Conservation (phyloP, 2,797 vertebrate genomes). For the Phrynocephalus vlangalii region DNA sequence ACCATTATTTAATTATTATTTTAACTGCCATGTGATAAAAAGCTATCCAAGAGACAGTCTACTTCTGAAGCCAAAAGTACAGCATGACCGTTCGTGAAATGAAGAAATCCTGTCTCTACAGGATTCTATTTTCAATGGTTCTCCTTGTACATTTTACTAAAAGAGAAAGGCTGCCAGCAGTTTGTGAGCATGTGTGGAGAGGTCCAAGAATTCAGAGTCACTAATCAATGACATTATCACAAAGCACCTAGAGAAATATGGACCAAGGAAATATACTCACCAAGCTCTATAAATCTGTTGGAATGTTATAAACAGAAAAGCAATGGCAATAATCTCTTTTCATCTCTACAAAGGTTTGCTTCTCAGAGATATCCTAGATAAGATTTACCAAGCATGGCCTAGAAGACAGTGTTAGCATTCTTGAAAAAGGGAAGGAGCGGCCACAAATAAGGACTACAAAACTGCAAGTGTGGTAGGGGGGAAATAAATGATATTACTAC, state of each 20-base stretch:
- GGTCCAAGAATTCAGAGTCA: conserved; percentile 24
- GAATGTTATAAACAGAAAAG: conserved; percentile 20
- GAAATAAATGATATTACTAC: background rate
- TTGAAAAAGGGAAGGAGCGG: conserved; percentile 10
- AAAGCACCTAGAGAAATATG: conserved; percentile 26
- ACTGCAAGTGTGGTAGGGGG: conserved; percentile 21
- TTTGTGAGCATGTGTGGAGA: conserved; percentile 18
- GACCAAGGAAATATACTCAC: conserved; percentile 6
- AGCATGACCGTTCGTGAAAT: background rate
- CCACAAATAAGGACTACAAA: conserved; percentile 21
- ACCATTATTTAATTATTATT: background rate
- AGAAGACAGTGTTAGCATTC: conserved; percentile 31
- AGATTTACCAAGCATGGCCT: conserved; percentile 24
- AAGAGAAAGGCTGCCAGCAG: conserved; percentile 25
- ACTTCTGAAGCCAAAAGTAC: background rate
- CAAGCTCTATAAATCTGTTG: conserved; percentile 20
- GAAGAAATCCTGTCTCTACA: background rate
- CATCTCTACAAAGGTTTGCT: conserved; percentile 16
- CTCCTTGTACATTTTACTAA: conserved; percentile 29
- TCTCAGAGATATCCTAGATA: background rate
- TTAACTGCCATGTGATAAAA: background rate
- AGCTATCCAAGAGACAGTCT: background rate
- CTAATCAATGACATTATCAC: conserved; percentile 38
- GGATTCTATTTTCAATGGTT: conserved; percentile 14
- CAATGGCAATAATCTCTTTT: conserved; percentile 14